Percentiles rank a stretch among this genome's conserved stretches.
phyloP scores from a whole-genome alignment of 1,140 invertebrate species.

The Brachionus rubens region DNA sequence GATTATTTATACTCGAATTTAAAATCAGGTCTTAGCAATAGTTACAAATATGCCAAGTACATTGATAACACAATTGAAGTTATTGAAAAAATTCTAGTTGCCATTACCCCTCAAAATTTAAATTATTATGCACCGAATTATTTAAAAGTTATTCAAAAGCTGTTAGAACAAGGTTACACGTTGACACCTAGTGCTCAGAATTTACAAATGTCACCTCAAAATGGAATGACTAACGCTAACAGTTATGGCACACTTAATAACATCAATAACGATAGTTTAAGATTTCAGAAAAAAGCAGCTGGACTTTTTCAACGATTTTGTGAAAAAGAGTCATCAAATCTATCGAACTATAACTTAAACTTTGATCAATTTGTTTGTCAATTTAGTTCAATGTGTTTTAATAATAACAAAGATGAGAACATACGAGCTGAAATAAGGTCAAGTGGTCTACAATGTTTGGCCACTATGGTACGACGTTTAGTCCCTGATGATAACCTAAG shows the following conservation, averaged over 20 bases:
- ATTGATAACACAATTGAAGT: slow-evolving; percentile 20
- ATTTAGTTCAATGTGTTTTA: slow-evolving; percentile 38
- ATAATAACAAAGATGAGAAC: slow-evolving; percentile 12
- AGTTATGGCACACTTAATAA: not conserved
- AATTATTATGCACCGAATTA: slow-evolving; percentile 35
- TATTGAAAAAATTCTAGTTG: slow-evolving; percentile 30
- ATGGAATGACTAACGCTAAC: not conserved
- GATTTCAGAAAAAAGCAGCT: slow-evolving; percentile 36
- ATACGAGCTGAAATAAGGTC: slow-evolving; percentile 11
- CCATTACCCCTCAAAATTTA: slow-evolving; percentile 14
- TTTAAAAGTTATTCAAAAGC: slow-evolving; percentile 28
- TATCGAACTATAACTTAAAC: slow-evolving; percentile 32
- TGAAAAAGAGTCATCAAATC: slow-evolving; percentile 38
- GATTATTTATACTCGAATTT: slow-evolving; percentile 45
- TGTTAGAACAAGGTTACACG: slow-evolving; percentile 13
- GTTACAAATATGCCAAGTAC: slow-evolving; percentile 23
- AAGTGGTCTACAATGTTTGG: slow-evolving; percentile 33
- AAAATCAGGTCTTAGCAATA: slow-evolving; percentile 8
- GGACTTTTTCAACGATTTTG: slow-evolving; percentile 31
- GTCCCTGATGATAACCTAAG: slow-evolving; percentile 10
- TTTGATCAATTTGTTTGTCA: slow-evolving; percentile 43
- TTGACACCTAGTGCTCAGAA: not conserved
- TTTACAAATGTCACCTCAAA: not conserved
- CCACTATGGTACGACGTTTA: not conserved
- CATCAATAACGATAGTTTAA: not conserved